Base-by-base conservation (phyloP, 1,140 invertebrate species). In the Danaus plexippus region DNA sequence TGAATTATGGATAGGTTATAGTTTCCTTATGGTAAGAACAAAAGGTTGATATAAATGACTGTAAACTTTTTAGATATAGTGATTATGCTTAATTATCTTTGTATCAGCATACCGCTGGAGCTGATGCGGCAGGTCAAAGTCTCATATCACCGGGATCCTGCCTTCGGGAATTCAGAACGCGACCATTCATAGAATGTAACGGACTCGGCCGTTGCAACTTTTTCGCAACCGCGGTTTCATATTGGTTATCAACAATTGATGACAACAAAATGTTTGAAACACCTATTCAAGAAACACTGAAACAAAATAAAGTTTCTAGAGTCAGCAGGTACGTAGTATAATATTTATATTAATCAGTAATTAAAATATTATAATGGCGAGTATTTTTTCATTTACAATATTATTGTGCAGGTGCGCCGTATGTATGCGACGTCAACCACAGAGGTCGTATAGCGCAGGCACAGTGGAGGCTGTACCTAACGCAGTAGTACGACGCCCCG, bases 131-230 rank as follows among this genome's bases (percentile, higher is more conserved):
- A 56, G 96, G 96, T n/a, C 97, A 98, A 75, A 93, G 93, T 1
- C 86, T 98, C 2, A 91, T 95, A 13, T 97, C 95, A 1, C 96
- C 97, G 0, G 97, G 97, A 6, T 97, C 96, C 0, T 98, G 97
- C 75, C 75, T 98, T 4, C 94, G 96, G 75, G 94, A 98, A 59
- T 98, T 98, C 91, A 90, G 96, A 11, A 86, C 92, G 0, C 91
- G 92, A 55, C 96, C 96, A 1, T 96, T 97, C 80, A 96, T 98
- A 53, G 95, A 96, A 73, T 96, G 96, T 69, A 95, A 96, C 58
- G 94, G 94, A 22, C 89, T 94, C n/a, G 96, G 96, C 5, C 90
- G 92, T 9, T 98, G 96, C 79, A 97, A 97, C 74, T 96, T 93
- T 77, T 97, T 95, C 83, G 91, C 94, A 43, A 94, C 95, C 0